Percentiles rank a stretch among this genome's conserved stretches.
These are phyloP conservation scores for Saguinus imperator DNA, from an alignment of 2,113 vertebrate species.

Conservation along the genomic window DNA sequence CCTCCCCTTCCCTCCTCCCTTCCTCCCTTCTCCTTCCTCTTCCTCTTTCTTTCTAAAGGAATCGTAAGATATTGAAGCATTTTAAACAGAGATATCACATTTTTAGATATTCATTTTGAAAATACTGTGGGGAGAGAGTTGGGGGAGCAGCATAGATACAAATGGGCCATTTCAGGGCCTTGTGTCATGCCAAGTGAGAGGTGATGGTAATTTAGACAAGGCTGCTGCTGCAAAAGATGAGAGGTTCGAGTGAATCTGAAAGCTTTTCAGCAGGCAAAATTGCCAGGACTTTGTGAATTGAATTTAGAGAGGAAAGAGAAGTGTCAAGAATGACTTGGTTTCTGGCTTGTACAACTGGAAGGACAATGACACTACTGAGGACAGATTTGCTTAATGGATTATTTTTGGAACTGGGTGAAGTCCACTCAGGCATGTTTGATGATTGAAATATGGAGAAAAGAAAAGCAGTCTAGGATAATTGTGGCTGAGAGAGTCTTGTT, in stretches of 20 bases:
- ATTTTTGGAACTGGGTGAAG: neutral
- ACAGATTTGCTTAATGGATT: neutral
- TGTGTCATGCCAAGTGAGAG: neutral
- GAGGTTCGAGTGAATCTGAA: neutral
- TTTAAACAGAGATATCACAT: neutral
- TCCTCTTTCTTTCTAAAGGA: neutral
- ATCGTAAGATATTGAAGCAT: neutral
- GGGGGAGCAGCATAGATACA: neutral
- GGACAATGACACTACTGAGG: neutral
- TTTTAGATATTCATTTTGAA: neutral
- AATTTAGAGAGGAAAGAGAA: neutral
- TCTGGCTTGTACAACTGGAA: neutral
- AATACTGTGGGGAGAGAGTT: neutral
- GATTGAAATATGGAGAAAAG: neutral
- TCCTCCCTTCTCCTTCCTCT: neutral
- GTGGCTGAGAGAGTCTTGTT: neutral
- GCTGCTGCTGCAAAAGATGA: neutral
- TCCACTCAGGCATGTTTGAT: neutral
- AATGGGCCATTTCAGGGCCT: neutral
- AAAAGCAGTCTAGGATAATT: neutral
- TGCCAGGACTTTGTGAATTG: neutral
- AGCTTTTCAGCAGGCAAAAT: neutral
- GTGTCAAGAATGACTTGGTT: neutral
- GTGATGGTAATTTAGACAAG: neutral
- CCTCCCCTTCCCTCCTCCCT: neutral